These are phyloP conservation scores for Drosophila recens DNA, from an alignment of 2,888 invertebrate genomes.

Conservation along the genomic window DNA sequence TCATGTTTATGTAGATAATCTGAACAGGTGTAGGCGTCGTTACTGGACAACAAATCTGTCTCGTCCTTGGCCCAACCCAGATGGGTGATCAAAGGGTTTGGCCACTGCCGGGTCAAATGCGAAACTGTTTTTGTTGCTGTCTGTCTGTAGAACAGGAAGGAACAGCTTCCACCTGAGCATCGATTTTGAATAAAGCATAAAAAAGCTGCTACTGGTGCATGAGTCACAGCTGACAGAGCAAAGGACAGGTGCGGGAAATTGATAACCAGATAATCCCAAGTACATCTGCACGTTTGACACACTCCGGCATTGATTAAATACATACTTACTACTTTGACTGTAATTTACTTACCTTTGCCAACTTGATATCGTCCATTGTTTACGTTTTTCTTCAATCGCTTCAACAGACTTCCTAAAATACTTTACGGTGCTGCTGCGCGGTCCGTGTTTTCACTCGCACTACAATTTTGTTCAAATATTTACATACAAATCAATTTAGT, in stretches of 20 bases:
- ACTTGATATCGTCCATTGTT: constrained; percentile 85
- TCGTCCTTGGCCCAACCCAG: constrained; percentile 56
- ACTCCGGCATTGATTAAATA: constrained; percentile 39
- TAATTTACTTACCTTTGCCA: constrained; percentile 80
- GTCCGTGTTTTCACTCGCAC: constrained; percentile 10
- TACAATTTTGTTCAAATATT: constrained; percentile 35
- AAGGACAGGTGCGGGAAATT: constrained; percentile 28
- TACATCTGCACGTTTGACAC: constrained; percentile 16
- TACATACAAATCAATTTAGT: constrained; percentile 31
- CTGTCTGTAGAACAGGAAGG: constrained; percentile 32
- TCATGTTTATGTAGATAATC: too few relatives aligned
- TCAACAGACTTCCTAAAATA: constrained; percentile 14
- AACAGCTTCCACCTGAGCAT: constrained; percentile 55
- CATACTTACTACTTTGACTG: constrained; percentile 3
- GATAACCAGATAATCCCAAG: constrained; percentile 17
- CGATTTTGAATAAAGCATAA: constrained; percentile 72
- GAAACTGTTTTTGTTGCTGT: constrained; percentile 36
- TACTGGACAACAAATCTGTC: constrained; percentile 19
- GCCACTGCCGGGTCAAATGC: constrained; percentile 21
- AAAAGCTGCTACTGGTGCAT: constrained; percentile 30
- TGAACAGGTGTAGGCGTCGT: constrained; percentile 24
- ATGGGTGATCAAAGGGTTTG: constrained; percentile 33
- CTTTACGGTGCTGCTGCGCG: constrained; percentile 12
- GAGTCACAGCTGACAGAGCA: constrained; percentile 62
- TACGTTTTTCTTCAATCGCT: constrained; percentile 60